Percentiles rank a stretch among this genome's conserved stretches.
Evolutionary conservation across 37 sponge, comb jelly and placozoan genomes (phyloP).

Genomic region (Aplysina aerophoba): DNA sequence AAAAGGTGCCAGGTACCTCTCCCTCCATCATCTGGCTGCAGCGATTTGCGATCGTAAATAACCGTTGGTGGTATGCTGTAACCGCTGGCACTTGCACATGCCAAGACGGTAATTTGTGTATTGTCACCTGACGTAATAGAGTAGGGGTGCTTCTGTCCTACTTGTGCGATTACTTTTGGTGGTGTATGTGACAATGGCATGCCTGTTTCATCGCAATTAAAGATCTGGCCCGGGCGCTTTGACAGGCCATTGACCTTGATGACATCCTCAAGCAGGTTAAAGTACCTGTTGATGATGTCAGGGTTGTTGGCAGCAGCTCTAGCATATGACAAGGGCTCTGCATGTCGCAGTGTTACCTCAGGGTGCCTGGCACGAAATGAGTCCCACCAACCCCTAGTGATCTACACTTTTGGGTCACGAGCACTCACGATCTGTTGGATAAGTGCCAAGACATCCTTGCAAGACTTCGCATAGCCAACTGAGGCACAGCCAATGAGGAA

Average conservation of each 20-base stretch:
- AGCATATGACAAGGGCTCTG: neutral
- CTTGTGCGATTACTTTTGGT: constrained; percentile 15
- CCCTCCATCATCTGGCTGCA: constrained; percentile 5
- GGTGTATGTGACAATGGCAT: constrained; percentile 31
- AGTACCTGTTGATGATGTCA: constrained; percentile 28
- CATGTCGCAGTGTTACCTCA: constrained; percentile 3
- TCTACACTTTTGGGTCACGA: neutral
- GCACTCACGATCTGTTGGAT: neutral
- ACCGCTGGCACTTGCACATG: constrained; percentile 55
- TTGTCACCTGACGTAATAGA: constrained; percentile 24
- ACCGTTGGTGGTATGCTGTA: constrained; percentile 55
- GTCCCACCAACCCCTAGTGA: constrained; percentile 53
- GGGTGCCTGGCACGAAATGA: constrained; percentile 16
- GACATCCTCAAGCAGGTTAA: constrained; percentile 24
- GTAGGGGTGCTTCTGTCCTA: constrained; percentile 4
- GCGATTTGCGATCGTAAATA: constrained; percentile 39
- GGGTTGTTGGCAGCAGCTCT: constrained; percentile 29
- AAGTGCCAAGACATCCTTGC: neutral
- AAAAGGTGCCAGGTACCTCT: constrained; percentile 65
- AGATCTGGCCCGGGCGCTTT: neutral
- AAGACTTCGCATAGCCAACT: constrained; percentile 8
- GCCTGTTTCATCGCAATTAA: constrained; percentile 53
- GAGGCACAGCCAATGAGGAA: neutral
- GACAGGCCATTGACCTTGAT: neutral
- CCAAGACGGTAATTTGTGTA: constrained; percentile 64